Conservation (phyloP, 2,113 vertebrate genomes). For the Nycticorax nycticorax region DNA sequence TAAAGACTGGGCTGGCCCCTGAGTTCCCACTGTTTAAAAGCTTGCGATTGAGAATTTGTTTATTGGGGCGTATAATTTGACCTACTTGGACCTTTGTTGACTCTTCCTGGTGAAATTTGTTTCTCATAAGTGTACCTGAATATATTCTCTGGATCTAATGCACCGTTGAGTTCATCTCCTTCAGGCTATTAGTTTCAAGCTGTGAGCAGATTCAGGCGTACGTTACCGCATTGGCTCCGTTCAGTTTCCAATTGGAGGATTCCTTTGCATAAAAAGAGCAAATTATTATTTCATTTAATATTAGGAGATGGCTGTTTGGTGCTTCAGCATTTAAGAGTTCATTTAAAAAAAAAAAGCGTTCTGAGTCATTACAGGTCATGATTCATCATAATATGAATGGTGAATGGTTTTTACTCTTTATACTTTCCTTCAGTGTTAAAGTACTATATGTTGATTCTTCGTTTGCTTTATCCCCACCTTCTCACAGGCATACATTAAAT, state of each 20-base stretch:
- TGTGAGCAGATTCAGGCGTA: background rate
- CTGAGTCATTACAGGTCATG: background rate
- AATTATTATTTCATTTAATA: background rate
- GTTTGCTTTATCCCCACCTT: background rate
- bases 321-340: background rate
- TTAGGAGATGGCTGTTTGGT: background rate
- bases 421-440: background rate
- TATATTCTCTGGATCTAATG: background rate
- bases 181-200: background rate
- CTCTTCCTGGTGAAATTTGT: background rate
- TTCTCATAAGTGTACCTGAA: background rate
- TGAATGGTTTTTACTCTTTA: background rate
- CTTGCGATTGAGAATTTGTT: background rate
- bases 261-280: background rate
- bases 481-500: background rate
- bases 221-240: background rate
- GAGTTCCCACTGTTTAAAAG: background rate
- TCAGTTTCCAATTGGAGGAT: background rate
- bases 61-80: background rate
- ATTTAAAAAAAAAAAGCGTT: background rate
- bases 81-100: background rate
- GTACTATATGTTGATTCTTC: background rate
- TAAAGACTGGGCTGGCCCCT: background rate
- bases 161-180: background rate
- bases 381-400: background rate